Conservation (phyloP, 1,140 invertebrate genomes). For the Bradysia coprophila region DNA sequence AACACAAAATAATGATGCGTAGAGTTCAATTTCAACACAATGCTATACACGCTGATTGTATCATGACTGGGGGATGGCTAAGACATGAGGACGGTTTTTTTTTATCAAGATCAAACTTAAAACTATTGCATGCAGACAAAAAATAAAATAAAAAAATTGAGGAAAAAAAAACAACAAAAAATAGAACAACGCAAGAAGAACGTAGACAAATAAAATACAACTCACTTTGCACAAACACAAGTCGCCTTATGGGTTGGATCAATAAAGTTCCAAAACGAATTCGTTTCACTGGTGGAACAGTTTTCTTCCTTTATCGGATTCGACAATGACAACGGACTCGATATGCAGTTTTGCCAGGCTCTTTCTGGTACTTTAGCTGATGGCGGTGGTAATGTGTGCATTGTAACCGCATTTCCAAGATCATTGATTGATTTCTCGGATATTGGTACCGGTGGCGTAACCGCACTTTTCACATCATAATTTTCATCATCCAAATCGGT, state of each 20-base stretch:
- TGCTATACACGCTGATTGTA: too few relatives aligned
- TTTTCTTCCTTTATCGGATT: conserved; percentile 13
- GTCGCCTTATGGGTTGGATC: conserved; percentile 64
- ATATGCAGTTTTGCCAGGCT: conserved; percentile 56
- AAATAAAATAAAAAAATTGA: too few relatives aligned
- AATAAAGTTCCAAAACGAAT: conserved; percentile 55
- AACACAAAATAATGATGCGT: too few relatives aligned
- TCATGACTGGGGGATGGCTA: too few relatives aligned
- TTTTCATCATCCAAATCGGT: conserved; percentile 66
- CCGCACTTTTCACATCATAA: background rate
- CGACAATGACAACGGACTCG: conserved; percentile 26
- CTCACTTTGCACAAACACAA: conserved; percentile 63
- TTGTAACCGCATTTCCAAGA: conserved; percentile 19
- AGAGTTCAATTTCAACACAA: too few relatives aligned
- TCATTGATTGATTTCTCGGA: background rate
- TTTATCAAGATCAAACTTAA: too few relatives aligned
- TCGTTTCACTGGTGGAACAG: conserved; percentile 13
- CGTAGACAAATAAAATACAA: too few relatives aligned
- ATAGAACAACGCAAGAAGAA: too few relatives aligned
- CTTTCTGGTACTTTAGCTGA: conserved; percentile 47
- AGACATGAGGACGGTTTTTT: too few relatives aligned
- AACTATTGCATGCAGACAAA: too few relatives aligned
- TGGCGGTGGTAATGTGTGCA: conserved; percentile 24
- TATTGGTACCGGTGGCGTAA: background rate
- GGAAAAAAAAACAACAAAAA: too few relatives aligned